A percentile compares a stretch with the other conserved stretches of the same genome.
Evolutionary conservation across 2,797 vertebrate species (phyloP).

Genomic region (Pelodytes ibericus): DNA sequence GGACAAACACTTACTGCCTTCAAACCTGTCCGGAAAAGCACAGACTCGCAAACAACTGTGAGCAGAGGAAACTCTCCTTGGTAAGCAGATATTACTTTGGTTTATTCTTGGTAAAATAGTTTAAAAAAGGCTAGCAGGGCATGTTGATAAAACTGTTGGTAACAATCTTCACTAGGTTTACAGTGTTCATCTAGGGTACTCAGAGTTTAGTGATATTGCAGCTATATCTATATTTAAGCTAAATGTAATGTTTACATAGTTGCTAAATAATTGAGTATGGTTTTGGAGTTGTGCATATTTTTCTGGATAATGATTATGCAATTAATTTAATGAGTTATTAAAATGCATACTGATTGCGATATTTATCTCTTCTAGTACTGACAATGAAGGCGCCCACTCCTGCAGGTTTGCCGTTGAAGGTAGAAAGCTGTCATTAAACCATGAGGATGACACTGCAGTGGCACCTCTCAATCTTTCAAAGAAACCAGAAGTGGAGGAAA

Average conservation of each 20-base stretch:
- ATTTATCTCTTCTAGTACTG: slow-evolving; percentile 62
- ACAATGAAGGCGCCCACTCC: slow-evolving; percentile 49
- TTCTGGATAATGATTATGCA: neutral
- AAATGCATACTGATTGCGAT: neutral
- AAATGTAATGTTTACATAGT: too few relatives aligned
- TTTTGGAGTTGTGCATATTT: too few relatives aligned
- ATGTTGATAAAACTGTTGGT: too few relatives aligned
- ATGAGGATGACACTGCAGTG: slow-evolving; percentile 64
- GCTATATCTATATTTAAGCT: too few relatives aligned
- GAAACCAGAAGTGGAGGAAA: slow-evolving; percentile 66
- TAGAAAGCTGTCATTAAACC: slow-evolving; percentile 19
- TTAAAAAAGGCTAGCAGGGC: too few relatives aligned
- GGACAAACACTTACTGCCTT: slow-evolving; percentile 62
- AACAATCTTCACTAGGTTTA: too few relatives aligned
- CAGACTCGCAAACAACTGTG: slow-evolving; percentile 61
- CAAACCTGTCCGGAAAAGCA: slow-evolving; percentile 65
- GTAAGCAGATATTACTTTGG: slow-evolving; percentile 19
- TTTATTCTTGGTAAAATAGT: too few relatives aligned
- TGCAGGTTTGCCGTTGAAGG: slow-evolving; percentile 17
- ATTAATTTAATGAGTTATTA: neutral
- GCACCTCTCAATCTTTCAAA: slow-evolving; percentile 93
- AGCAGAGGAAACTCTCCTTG: slow-evolving; percentile 63
- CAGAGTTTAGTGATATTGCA: too few relatives aligned
- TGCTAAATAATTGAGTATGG: too few relatives aligned
- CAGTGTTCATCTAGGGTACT: too few relatives aligned